These are phyloP conservation scores for Cantharis nigra DNA, from an alignment of 2,888 invertebrate genomes.

Conservation along the genomic window DNA sequence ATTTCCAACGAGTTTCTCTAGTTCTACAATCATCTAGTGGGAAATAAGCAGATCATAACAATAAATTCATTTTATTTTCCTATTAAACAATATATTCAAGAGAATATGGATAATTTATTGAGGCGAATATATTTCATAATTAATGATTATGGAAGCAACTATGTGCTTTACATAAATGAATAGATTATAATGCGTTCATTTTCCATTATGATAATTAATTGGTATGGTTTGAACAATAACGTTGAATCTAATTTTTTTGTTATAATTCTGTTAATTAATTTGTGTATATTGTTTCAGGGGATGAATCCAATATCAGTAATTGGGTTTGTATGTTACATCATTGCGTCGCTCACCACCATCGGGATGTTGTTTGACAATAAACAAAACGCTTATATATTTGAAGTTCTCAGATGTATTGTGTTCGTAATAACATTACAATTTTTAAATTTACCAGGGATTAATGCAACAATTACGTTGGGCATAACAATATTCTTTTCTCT, in stretches of 20 bases:
- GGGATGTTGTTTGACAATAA: constrained; percentile 74
- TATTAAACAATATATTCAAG: neutral
- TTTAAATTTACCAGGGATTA: constrained; percentile 52
- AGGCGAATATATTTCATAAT: neutral
- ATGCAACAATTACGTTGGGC: constrained; percentile 53
- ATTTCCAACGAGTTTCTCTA: too few species aligned
- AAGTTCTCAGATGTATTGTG: constrained; percentile 68
- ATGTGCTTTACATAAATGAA: neutral
- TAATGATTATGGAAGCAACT: neutral
- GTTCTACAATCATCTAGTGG: neutral
- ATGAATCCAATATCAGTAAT: constrained; percentile 64
- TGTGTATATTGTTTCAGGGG: constrained; percentile 58
- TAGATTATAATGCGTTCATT: neutral
- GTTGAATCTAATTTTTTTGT: neutral
- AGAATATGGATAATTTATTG: neutral
- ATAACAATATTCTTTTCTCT: constrained; percentile 63
- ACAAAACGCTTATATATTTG: constrained; percentile 64
- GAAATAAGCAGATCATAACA: neutral
- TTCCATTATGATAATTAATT: neutral
- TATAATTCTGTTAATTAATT: neutral
- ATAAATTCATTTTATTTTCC: neutral
- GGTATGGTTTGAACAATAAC: neutral
- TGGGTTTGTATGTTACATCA: constrained; percentile 66
- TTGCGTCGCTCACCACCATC: constrained; percentile 69
- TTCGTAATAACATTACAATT: constrained; percentile 59